Conservation (phyloP, 2,797 vertebrate species). For the Tinamus major region DNA sequence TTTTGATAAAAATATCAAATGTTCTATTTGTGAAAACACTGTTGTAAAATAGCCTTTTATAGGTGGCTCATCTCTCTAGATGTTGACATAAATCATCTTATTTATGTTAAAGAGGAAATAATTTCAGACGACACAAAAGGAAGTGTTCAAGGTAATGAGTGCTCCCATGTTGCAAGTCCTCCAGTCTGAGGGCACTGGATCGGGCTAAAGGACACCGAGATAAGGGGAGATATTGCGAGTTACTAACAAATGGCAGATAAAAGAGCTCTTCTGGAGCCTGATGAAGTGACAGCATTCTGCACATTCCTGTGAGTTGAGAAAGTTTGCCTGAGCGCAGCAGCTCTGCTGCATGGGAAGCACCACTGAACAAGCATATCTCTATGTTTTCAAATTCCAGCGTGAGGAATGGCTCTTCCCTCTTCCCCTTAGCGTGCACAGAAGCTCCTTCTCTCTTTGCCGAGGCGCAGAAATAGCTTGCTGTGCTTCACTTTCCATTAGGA, state of each 20-base stretch:
- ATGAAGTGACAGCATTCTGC: constrained; percentile 94
- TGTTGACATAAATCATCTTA: constrained; percentile 41
- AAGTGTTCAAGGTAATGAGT: constrained; percentile 73
- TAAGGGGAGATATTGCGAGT: constrained; percentile 78
- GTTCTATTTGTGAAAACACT: background rate
- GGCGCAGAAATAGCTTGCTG: constrained; percentile 10
- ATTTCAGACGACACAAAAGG: constrained; percentile 38
- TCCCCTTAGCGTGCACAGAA: constrained; percentile 66
- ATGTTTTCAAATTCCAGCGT: constrained; percentile 71
- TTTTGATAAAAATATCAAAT: background rate
- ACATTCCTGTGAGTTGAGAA: constrained; percentile 93
- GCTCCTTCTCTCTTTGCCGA: constrained; percentile 60
- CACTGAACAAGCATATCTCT: constrained; percentile 77
- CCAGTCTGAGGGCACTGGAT: constrained; percentile 72
- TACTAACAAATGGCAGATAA: constrained; percentile 83
- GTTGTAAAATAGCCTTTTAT: background rate
- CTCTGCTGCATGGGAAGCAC: constrained; percentile 69
- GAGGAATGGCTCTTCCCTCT: constrained; percentile 63
- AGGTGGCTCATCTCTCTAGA: constrained; percentile 8
- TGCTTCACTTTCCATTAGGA: constrained; percentile 72
- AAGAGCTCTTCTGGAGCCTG: constrained; percentile 86
- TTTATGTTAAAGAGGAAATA: constrained; percentile 38
- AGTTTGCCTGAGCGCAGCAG: constrained; percentile 75
- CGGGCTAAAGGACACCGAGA: constrained; percentile 78
- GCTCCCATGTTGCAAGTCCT: constrained; percentile 72